Conservation (phyloP, 2,797 vertebrate species). For the Pseudomugil gertrudae region DNA sequence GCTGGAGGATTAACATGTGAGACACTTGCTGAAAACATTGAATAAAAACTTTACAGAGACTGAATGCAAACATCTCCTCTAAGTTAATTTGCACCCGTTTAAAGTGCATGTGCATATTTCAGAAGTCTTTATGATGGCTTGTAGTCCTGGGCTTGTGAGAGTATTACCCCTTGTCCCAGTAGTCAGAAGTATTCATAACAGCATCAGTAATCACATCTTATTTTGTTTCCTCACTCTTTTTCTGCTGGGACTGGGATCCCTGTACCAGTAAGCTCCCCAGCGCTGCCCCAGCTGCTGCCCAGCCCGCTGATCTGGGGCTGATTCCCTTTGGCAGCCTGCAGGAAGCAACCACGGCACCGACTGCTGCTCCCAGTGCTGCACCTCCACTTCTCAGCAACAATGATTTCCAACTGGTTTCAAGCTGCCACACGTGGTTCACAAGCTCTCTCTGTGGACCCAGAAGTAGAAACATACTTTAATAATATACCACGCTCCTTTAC, state of each 20-base stretch:
- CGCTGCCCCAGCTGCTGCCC: conserved; percentile 46
- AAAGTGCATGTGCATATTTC: neutral
- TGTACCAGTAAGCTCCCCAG: conserved; percentile 43
- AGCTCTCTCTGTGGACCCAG: conserved; percentile 1
- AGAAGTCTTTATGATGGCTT: too few relatives aligned
- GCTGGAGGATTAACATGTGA: too few relatives aligned
- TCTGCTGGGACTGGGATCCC: neutral
- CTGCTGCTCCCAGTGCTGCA: conserved; percentile 40
- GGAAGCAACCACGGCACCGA: conserved; percentile 34
- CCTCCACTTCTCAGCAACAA: conserved; percentile 31
- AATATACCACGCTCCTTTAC: neutral
- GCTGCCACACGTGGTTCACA: neutral
- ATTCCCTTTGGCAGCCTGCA: conserved; percentile 5
- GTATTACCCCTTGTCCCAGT: too few relatives aligned
- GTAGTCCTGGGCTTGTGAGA: too few relatives aligned
- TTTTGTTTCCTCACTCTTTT: neutral
- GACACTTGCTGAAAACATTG: too few relatives aligned
- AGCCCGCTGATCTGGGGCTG: conserved; percentile 27
- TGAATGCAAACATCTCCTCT: neutral
- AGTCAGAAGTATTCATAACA: neutral
- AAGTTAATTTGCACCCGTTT: neutral
- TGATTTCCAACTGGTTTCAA: conserved; percentile 3
- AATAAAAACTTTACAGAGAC: neutral
- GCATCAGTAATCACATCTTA: neutral
- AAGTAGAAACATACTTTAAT: neutral